Percentiles rank a stretch among this genome's conserved stretches.
phyloP scores from a whole-genome alignment of 2,888 invertebrate species.

The Lapara coniferarum region DNA sequence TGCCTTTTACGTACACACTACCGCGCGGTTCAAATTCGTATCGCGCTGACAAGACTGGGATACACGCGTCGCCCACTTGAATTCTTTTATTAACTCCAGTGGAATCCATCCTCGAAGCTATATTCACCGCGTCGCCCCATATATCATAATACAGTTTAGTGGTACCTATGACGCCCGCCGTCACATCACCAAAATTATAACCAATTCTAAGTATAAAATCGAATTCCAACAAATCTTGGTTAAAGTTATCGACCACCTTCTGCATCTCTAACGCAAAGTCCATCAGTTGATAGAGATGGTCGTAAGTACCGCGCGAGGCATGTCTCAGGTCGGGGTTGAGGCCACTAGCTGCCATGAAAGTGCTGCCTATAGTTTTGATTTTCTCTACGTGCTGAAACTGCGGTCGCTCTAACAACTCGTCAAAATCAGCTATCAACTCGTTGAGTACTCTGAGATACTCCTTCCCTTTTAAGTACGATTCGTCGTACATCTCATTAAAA shows the following conservation, averaged over 20 bases:
- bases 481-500: constrained; percentile 99
- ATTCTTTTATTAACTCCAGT: constrained; percentile 95
- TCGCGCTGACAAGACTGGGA: constrained; percentile 86
- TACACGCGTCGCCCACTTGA: constrained; percentile 91
- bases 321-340: constrained; percentile 91
- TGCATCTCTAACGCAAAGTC: constrained; percentile 97
- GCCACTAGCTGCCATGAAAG: constrained; percentile 99
- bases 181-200: constrained; percentile 97
- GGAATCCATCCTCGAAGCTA: constrained; percentile 98
- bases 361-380: constrained; percentile 98
- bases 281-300: constrained; percentile 93
- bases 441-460: constrained; percentile 97
- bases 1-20: constrained; percentile 97
- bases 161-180: constrained; percentile 98
- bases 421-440: constrained; percentile 97
- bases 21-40: constrained; percentile 97
- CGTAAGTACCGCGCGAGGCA: constrained; percentile 87
- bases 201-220: constrained; percentile 94
- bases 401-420: constrained; percentile 92
- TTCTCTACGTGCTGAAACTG: constrained; percentile 96
- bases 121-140: constrained; percentile 99
- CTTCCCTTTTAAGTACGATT: constrained; percentile 96
- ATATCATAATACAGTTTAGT: constrained; percentile 98
- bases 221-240: constrained; percentile 94
- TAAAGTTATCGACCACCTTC: constrained; percentile 93